Base-by-base conservation (phyloP, 2,797 vertebrate species). In the Danio choprae region DNA sequence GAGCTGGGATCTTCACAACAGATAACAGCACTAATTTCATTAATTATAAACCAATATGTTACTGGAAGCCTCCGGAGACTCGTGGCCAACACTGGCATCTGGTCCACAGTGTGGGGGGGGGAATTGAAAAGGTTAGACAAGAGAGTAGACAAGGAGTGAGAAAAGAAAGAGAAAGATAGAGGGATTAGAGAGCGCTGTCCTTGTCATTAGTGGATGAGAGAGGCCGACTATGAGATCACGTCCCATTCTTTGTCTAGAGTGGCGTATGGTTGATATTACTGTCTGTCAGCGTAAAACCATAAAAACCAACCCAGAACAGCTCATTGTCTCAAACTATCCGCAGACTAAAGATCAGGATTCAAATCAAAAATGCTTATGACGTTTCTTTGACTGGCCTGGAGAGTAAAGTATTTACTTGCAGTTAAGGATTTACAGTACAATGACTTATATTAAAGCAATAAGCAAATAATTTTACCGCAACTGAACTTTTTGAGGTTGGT, bases 21-120 rank as follows among this genome's bases (percentile, higher is more conserved):
- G 95, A 97, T 97, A 97, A 96, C 95, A 94, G 94, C 92, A 91
- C 95, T 97, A 98, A 98, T 98, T 96, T 96, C 95, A 97, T 99
- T 98, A 97, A 98, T 99, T 98, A 97, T 96, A 95, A 97, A 95
- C 95, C 95, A 97, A 96, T 97, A 95, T 97, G 96, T 96, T 96
- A 91, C 90, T 88, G 94, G 91, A 93, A 93, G 94, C 94, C 95
- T 94, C 95, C 91, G 85, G 91, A 92, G 92, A 94, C 92, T 91
- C 91, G 91, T 92, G 92, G 94, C 93, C 91, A 93, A 93, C 94
- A 94, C 92, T 93, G 95, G 95, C 96, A 98, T 97, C 96, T 98
- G 96, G 94, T 96, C 95, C 84, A 87, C 78, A 67, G 75, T 81
- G 82, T 78, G 40, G 74, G 40, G 74, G 51, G 65, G 74, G 82